Base-by-base conservation (phyloP, 1,140 invertebrate species). In the Parasteatoda tepidariorum region DNA sequence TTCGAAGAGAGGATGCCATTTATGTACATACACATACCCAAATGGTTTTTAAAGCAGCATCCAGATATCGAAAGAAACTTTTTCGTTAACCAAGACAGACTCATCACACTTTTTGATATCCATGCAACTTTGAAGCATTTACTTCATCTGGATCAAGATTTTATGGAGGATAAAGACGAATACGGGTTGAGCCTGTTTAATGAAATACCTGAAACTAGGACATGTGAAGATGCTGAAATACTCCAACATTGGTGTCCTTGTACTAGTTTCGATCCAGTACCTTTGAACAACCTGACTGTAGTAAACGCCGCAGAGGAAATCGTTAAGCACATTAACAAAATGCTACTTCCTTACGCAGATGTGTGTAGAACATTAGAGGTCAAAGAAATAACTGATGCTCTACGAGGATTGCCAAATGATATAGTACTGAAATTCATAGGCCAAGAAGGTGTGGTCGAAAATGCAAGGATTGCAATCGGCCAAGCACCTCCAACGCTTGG, bases 1-100 rank as follows among this genome's bases (percentile, higher is more conserved):
- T 90, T 97, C 81, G 97, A 99, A 88, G 96, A 98, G 88, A 89
- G 96, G 57, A 88, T 98, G 24, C 97, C 97, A 0, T 95, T 96
- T 84, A 90, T 96, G 15, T 94, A 94, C 85, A 88, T 97, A 3
- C 91, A 93, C 85, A 84, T 97, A n/a, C 96, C 97, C 0, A 88
- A 92, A 38, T 93, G 92, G 89, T 94, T 95, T 4, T 62, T 82
- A 2, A 9, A 75, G 0, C 68, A 86, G 28, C 24, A 94, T 88
- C 92, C 92, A 0, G 86, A 91, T 26, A 91, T 93, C 0, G 91
- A 91, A 62, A 87, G 89, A 24, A 95, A 95, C 84, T 87, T 98
- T 18, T 89, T 89, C 70, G 86, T 88, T 13, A 98, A 98, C 86
- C 75, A 86, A 26, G 82, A 87, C 5, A 85, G 89, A 41, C 84